Percentiles rank a stretch among this genome's conserved stretches.
Conservation (phyloP, 2,797 vertebrate genomes). For the Glossophaga mutica region DNA sequence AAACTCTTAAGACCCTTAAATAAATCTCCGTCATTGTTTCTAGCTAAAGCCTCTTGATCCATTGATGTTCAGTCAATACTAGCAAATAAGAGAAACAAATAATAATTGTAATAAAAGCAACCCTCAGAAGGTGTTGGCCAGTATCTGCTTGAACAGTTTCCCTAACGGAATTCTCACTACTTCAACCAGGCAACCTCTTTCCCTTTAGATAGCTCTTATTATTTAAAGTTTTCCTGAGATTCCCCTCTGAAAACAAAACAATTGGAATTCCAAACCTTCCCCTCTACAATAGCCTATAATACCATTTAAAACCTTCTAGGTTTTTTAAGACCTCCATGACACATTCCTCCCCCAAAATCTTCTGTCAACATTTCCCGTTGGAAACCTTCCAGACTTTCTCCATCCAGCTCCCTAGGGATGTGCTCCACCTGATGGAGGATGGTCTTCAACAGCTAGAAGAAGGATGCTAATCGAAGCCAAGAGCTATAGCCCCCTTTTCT, state of each 20-base stretch:
- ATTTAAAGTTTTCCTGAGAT: not conserved
- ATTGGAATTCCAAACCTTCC: not conserved
- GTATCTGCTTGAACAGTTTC: not conserved
- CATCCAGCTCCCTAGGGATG: not conserved
- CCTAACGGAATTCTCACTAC: not conserved
- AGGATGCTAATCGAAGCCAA: not conserved
- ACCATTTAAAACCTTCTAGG: not conserved
- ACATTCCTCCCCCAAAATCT: not conserved
- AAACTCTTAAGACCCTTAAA: not conserved
- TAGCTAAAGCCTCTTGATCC: not conserved
- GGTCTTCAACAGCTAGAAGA: not conserved
- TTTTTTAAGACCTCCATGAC: not conserved
- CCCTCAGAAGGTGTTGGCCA: not conserved
- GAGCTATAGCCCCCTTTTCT: not conserved
- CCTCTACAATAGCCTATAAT: not conserved
- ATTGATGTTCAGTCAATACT: not conserved
- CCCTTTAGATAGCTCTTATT: not conserved
- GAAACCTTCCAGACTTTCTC: not conserved
- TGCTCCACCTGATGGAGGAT: not conserved
- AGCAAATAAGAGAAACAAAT: constrained; percentile 19
- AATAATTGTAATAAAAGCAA: not conserved
- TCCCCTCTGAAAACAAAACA: not conserved
- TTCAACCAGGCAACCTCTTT: not conserved
- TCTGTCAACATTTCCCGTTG: not conserved
- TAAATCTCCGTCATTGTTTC: not conserved